Evolutionary conservation across 2,888 invertebrate species (phyloP).

Genomic region (Bimastos eiseni): DNA sequence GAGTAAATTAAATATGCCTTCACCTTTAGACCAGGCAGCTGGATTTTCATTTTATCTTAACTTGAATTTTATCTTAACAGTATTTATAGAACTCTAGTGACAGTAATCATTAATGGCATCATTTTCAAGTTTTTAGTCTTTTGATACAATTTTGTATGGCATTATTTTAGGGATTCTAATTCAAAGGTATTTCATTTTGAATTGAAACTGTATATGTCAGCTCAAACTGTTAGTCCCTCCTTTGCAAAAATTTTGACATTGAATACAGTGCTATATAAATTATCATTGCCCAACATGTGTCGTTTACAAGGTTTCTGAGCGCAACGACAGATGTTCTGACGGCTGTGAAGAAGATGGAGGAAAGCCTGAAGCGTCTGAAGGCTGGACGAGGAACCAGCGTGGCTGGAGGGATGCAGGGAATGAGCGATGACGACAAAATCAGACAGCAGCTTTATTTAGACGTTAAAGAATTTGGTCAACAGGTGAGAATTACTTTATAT

Average conservation of each 20-base stretch:
- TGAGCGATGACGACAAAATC: conserved; percentile 91
- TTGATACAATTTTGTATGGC: not conserved
- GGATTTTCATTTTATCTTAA: not conserved
- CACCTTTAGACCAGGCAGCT: not conserved
- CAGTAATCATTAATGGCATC: not conserved
- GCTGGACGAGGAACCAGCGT: conserved; percentile 72
- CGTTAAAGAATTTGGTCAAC: conserved; percentile 74
- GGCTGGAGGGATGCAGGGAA: conserved; percentile 67
- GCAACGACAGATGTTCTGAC: conserved; percentile 83
- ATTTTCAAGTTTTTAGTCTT: not conserved
- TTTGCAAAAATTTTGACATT: not conserved
- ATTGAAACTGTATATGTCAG: no score
- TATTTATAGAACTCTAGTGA: not conserved
- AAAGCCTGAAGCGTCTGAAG: conserved; percentile 86
- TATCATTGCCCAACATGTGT: not conserved
- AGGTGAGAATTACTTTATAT: conserved; percentile 59
- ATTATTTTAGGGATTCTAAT: not conserved
- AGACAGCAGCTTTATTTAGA: conserved; percentile 85
- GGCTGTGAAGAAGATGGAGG: conserved; percentile 92
- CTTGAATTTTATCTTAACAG: not conserved
- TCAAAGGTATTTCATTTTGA: not conserved
- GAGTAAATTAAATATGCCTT: not conserved
- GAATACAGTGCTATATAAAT: not conserved
- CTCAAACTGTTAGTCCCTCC: no score
- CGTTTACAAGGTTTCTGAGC: conserved; percentile 43